These are phyloP conservation scores for Coleophora deauratella DNA, from an alignment of 2,888 invertebrate species.

Conservation along the genomic window DNA sequence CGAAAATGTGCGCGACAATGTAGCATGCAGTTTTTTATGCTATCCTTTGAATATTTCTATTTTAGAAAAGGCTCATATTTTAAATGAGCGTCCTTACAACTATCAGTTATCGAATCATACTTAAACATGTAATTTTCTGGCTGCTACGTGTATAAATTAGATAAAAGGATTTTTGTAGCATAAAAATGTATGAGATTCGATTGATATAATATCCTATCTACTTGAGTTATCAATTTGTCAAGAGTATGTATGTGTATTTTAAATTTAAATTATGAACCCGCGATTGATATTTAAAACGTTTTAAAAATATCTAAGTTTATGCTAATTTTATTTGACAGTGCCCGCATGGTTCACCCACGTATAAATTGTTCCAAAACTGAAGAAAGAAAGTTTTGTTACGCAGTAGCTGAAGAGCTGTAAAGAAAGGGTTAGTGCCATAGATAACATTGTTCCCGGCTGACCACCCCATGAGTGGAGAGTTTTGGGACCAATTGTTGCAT, in stretches of 20 bases:
- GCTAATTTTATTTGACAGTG: conserved; percentile 7
- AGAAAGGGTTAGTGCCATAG: conserved; percentile 43
- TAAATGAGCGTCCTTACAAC: too few species aligned
- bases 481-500: conserved; percentile 29
- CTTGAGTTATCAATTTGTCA: too few species aligned
- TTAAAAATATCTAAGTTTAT: conserved; percentile 1
- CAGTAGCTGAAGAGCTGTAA: conserved; percentile 50
- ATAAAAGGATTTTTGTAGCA: too few species aligned
- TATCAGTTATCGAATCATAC: too few species aligned
- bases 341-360: conserved; percentile 25
- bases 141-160: too few species aligned
- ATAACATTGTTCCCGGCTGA: conserved; percentile 31
- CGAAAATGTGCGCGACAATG: conserved; percentile 38
- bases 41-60: background rate
- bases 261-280: too few species aligned
- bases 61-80: too few species aligned
- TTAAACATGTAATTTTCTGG: too few species aligned
- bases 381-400: conserved; percentile 50
- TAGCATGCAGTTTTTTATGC: conserved; percentile 7
- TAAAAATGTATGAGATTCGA: too few species aligned
- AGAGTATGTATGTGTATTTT: too few species aligned
- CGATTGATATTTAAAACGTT: too few species aligned
- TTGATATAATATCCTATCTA: too few species aligned
- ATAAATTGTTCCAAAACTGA: conserved; percentile 18
- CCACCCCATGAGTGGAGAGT: conserved; percentile 42